phyloP scores from a whole-genome alignment of 2,113 vertebrate species.

The Columbina picui region DNA sequence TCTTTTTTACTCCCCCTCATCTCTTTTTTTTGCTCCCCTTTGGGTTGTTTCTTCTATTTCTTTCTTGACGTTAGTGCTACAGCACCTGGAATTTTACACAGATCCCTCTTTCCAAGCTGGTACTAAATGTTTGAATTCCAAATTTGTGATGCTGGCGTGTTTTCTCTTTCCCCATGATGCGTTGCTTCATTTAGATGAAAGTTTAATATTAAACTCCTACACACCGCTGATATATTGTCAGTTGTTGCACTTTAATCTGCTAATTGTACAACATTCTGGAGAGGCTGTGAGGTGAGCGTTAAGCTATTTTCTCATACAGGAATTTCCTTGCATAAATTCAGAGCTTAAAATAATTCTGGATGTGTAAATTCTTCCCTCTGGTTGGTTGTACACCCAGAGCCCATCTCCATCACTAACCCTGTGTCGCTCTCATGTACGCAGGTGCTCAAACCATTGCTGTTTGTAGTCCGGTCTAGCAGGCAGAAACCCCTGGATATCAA shows the following conservation, averaged over 20 bases:
- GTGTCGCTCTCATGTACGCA: neutral
- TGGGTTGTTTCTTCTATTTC: neutral
- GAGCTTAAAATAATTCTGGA: neutral
- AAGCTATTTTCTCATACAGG: neutral
- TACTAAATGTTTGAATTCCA: neutral
- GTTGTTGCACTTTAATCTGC: neutral
- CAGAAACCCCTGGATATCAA: neutral
- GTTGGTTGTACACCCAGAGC: neutral
- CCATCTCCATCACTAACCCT: accelerated
- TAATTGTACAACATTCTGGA: neutral
- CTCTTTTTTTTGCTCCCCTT: neutral
- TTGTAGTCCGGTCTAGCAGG: neutral
- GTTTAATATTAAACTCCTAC: neutral
- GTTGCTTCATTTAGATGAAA: neutral
- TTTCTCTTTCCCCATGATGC: neutral
- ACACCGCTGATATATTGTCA: neutral
- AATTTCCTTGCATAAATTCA: neutral
- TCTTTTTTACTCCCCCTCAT: neutral
- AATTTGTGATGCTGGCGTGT: neutral
- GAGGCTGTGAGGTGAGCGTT: neutral
- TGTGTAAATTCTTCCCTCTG: neutral
- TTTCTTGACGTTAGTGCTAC: neutral
- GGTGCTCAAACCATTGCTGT: neutral
- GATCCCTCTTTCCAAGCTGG: neutral
- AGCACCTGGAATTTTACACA: neutral